Base-by-base conservation (phyloP, 2,113 vertebrate genomes). In the Aix galericulata region DNA sequence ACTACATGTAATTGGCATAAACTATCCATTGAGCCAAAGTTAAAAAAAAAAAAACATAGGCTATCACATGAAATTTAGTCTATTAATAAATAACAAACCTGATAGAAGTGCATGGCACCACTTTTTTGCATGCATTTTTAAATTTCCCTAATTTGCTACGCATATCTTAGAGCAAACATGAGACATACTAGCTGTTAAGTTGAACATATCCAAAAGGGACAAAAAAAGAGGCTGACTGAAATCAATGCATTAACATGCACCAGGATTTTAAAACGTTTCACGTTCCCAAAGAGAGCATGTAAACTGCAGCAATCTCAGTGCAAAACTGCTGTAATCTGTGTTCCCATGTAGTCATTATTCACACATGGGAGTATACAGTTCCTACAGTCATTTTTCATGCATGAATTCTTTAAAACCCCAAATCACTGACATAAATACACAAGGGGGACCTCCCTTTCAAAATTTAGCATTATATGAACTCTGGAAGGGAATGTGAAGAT, bases 221-320 rank as follows among this genome's bases (percentile, higher is more conserved):
- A 90, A 73, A 82, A 90, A 82, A 60, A 69, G 46, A 50, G 81
- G 88, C 59, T 7, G 48, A 82, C 27, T 89, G 53, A 92, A 94
- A 91, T 81, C 86, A 66, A 90, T 69, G 73, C 46, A 79, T 88
- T 94, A 85, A 88, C 55, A 89, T 40, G 32, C 74, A 77, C 74
- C n/a, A 89, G 75, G 67, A 94, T 96, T 95, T 97, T 92, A 94
- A 95, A 95, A 73, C 14, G 27, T 81, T 96, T 95, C 79, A 38
- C 16, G 69, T 74, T 96, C 93, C 95, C 94, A 90, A 86, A 46
- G 91, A 89, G 88, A 81, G 93, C 83, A 46, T 55, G 71, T 77
- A 89, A 94, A 90, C 95, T 89, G 62, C 81, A 82, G 55, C 56
- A 91, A 69, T 36, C 80, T 76, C 81, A 85, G 60, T 55, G 40